phyloP scores from a whole-genome alignment of 1,140 invertebrate genomes.

The Brachionus sp. region DNA sequence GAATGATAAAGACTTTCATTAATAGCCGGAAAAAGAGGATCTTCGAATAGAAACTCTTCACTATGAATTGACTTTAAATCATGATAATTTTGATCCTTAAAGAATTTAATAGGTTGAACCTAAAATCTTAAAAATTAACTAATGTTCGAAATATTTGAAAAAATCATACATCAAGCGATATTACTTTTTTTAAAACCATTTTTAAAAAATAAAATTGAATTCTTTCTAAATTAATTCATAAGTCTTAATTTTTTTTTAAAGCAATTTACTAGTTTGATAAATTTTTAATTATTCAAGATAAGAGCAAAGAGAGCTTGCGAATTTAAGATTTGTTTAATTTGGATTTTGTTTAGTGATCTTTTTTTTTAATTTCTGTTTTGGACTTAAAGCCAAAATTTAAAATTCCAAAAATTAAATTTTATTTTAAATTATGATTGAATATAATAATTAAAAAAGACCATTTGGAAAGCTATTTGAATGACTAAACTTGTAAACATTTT shows the following conservation, averaged over 20 bases:
- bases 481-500: constrained; percentile 15
- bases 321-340: background rate
- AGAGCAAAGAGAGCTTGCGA: background rate
- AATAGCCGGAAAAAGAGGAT: constrained; percentile 67
- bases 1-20: constrained; percentile 61
- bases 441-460: constrained; percentile 16
- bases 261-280: background rate
- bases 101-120: background rate
- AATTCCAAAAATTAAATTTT: background rate
- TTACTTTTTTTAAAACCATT: background rate
- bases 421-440: background rate
- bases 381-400: background rate
- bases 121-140: background rate
- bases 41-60: constrained; percentile 66
- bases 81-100: constrained; percentile 49
- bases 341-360: background rate
- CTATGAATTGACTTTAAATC: constrained; percentile 48
- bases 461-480: background rate
- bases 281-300: background rate
- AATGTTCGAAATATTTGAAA: background rate
- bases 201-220: background rate
- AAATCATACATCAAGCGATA: background rate
- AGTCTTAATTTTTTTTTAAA: background rate
- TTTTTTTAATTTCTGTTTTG: background rate
- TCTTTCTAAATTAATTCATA: background rate